Evolutionary conservation across 1,140 invertebrate species (phyloP), one percentile per base, ranked within the genome.

Genomic region (Caenorhabditis briggsae): DNA sequence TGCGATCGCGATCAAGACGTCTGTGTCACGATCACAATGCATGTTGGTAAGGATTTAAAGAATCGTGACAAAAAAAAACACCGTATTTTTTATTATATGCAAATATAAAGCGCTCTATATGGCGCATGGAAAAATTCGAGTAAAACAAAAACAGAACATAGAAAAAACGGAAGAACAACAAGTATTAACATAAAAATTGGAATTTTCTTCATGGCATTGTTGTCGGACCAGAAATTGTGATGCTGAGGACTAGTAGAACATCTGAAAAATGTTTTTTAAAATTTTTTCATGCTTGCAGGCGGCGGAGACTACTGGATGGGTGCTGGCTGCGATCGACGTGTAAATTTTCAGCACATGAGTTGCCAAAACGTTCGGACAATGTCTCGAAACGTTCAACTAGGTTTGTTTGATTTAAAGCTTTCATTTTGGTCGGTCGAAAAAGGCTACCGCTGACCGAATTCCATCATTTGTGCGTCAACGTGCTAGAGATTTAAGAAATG

Each of bases 1-100:
- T 88, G 88, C 64, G 88, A 88, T 70, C 82, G 88, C 48, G 88
- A 88, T 70, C 88, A 88, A 46, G 86, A 87, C 41, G 86, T 83
- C 18, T 88, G 88, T 50, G 88, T 88, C 16, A 88, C 88, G 2
- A 88, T 88, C 55, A 88, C 86, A 50, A 88, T 88, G 88, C 88
- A 88, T 53, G 59, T 88, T 43, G 88, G 88, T 87, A 48, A 53
- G 65, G 64, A 41, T 82, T 56, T 74, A 2, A 8, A 18, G 7
- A 41, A 25, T 50, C 5, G 8, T 46, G 7, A 9, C 48, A 78
- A 50, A 50, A n/a, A 70, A 70, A 14, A 78, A 78, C 70, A 50
- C 70, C 43, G 33, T 33, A 33, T 33, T 78, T 78, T 33, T 78
- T 78, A 78, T 78, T 78, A 78, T 9, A 78, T 78, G 70, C 46